Evolutionary conservation across 2,113 vertebrate genomes (phyloP).

Genomic region (Fregata magnificens): DNA sequence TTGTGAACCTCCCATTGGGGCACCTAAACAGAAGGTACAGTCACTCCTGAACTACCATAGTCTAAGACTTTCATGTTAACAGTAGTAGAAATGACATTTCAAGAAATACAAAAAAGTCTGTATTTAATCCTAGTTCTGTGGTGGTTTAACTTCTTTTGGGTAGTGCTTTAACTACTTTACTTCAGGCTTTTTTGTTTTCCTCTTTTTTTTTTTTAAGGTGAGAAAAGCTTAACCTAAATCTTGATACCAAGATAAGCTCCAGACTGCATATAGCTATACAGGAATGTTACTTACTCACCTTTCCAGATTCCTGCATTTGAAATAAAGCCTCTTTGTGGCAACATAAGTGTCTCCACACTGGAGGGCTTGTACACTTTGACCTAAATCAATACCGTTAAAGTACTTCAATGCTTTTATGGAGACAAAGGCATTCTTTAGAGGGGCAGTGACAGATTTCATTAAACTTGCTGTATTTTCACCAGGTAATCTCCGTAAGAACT

Average conservation of each 20-base stretch:
- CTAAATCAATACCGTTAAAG: slow-evolving; percentile 18
- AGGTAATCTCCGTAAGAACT: neutral
- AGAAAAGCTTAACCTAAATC: neutral
- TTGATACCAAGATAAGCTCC: neutral
- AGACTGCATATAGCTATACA: neutral
- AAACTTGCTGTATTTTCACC: neutral
- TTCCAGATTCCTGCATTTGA: neutral
- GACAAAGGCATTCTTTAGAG: neutral
- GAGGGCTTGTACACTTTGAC: neutral
- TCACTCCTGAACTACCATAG: neutral
- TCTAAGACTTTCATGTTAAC: neutral
- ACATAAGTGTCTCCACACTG: neutral
- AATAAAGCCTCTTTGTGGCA: neutral
- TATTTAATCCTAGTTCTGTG: neutral
- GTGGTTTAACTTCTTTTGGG: neutral
- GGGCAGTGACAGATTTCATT: neutral
- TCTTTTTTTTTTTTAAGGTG: neutral
- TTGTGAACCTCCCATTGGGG: neutral
- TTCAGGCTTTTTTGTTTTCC: neutral
- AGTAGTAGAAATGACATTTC: neutral
- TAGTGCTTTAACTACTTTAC: neutral
- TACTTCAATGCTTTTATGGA: neutral
- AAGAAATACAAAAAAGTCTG: neutral
- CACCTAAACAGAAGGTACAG: neutral
- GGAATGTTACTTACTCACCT: neutral